Percentiles rank a stretch among this genome's conserved stretches.
Conservation (phyloP, 2,113 vertebrate genomes). For the Phoxinus phoxinus region DNA sequence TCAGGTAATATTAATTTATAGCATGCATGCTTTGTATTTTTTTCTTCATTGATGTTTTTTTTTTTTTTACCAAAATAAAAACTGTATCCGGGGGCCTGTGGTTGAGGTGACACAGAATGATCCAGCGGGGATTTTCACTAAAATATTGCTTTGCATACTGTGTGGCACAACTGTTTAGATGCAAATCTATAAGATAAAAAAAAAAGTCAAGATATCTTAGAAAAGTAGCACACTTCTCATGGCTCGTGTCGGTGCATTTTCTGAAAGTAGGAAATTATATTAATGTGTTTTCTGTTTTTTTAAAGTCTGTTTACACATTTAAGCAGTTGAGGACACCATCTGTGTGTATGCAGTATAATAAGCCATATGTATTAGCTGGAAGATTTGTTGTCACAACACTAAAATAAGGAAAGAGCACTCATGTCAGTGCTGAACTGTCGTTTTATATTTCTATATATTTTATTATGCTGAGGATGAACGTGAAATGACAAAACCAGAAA, state of each 20-base stretch:
- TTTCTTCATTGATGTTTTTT: no score
- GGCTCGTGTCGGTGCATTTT: background rate
- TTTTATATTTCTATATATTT: background rate
- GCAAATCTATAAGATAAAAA: no score
- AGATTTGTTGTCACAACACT: background rate
- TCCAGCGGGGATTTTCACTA: no score
- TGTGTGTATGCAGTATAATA: background rate
- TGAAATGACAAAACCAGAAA: background rate
- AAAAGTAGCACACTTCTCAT: no score
- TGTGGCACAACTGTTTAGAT: background rate
- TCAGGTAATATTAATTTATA: no score
- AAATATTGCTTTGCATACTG: background rate
- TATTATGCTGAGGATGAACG: background rate
- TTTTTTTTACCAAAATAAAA: no score
- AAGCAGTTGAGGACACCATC: constrained; percentile 11
- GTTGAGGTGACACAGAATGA: no score
- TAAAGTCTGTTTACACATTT: background rate
- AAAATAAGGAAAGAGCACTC: background rate
- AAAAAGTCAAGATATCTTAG: no score
- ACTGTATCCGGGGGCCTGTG: no score
- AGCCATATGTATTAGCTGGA: background rate
- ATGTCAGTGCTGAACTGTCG: no score
- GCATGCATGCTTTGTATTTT: no score
- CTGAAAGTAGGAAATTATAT: background rate
- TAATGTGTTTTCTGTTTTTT: background rate